phyloP scores from a whole-genome alignment of 2,797 vertebrate species.

The Anomalospiza imberbis region DNA sequence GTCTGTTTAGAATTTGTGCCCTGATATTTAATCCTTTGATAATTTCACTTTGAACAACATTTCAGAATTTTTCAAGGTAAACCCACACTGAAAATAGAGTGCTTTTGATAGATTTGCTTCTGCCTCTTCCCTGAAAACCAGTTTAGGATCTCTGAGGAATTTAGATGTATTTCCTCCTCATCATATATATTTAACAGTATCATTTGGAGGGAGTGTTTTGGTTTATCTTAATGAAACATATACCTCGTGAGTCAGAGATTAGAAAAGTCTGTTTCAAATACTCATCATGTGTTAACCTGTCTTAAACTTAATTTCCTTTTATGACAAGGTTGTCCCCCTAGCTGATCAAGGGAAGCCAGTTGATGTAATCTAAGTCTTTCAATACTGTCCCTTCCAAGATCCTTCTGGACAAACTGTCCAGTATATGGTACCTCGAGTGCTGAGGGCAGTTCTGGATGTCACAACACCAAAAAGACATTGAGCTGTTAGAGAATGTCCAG shows the following conservation, averaged over 20 bases:
- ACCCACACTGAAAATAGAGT: background rate
- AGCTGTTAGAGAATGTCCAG: background rate
- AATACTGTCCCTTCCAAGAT: background rate
- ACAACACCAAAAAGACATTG: background rate
- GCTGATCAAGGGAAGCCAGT: background rate
- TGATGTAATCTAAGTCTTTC: background rate
- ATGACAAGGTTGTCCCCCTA: background rate
- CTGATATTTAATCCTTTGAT: background rate
- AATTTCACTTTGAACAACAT: background rate
- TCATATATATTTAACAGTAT: background rate
- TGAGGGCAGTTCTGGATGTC: background rate
- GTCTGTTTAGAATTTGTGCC: background rate
- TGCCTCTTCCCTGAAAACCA: background rate
- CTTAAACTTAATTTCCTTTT: background rate
- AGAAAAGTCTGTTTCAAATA: background rate
- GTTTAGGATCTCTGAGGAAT: background rate
- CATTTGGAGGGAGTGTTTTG: background rate
- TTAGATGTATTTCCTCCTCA: background rate
- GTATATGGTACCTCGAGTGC: background rate
- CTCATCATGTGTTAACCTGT: background rate
- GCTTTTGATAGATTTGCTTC: background rate
- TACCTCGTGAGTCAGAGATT: background rate
- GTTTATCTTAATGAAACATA: background rate
- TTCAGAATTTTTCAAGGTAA: background rate
- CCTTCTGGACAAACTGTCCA: background rate